Evolutionary conservation across 37 sponge, comb jelly and placozoan genomes (phyloP).

Genomic region (Trichoplax adhaerens): DNA sequence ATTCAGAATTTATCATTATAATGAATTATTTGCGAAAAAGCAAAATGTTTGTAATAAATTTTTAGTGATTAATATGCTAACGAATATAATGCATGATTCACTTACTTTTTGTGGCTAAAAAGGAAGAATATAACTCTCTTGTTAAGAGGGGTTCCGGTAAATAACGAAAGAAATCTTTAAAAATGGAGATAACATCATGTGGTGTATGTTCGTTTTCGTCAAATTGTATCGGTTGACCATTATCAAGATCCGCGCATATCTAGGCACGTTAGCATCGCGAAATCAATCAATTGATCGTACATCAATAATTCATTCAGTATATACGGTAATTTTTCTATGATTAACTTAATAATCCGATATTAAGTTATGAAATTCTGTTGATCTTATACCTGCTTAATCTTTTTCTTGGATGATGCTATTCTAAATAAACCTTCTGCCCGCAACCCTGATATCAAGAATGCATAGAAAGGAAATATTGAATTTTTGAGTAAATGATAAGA

Average conservation of each 20-base stretch:
- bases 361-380: too few species aligned
- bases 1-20: constrained; percentile 28
- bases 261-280: neutral
- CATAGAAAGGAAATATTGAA: too few species aligned
- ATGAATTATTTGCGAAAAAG: neutral
- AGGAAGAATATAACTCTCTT: constrained; percentile 43
- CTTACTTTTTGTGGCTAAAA: constrained; percentile 63
- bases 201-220: constrained; percentile 38
- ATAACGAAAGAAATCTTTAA: constrained; percentile 65
- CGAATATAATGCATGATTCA: neutral
- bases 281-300: neutral
- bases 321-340: neutral
- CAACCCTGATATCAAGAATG: constrained; percentile 19
- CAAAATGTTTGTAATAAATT: too few species aligned
- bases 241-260: neutral
- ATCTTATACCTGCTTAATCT: constrained; percentile 31
- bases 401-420: constrained; percentile 42
- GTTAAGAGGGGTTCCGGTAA: constrained; percentile 78
- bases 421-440: constrained; percentile 59
- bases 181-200: constrained; percentile 61
- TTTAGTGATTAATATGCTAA: too few species aligned
- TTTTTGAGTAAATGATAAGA: too few species aligned
- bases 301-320: neutral
- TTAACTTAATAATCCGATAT: neutral
- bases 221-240: neutral